A percentile compares a stretch with the other conserved stretches of the same genome.
Evolutionary conservation across 2,797 vertebrate species (phyloP).

Genomic region (Cuniculus paca): DNA sequence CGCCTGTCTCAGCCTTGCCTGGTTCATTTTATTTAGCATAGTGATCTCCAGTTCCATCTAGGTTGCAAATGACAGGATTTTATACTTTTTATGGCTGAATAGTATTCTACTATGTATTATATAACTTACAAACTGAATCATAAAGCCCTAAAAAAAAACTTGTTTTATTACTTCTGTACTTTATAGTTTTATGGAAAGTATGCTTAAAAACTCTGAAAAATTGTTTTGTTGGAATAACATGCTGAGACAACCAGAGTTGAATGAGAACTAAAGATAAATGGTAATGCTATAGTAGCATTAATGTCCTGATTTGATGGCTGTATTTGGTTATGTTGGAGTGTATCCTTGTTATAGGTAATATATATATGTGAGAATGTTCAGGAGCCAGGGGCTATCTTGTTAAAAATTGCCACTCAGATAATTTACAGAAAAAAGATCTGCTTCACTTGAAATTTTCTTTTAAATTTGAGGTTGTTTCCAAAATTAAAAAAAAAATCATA

Average conservation of each 20-base stretch:
- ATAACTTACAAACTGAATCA: neutral
- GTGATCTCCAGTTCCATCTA: neutral
- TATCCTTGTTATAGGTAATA: neutral
- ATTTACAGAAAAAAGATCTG: neutral
- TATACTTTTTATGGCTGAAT: neutral
- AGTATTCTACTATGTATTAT: neutral
- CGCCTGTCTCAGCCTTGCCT: no score
- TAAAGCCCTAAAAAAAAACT: neutral
- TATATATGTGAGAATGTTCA: neutral
- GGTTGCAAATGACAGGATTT: neutral
- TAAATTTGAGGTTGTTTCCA: neutral
- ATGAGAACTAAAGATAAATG: neutral
- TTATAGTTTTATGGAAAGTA: neutral
- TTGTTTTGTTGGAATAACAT: neutral
- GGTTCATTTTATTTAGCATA: neutral
- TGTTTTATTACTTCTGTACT: neutral
- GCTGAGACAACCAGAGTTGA: neutral
- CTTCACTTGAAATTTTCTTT: neutral
- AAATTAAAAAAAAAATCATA: neutral
- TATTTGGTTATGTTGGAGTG: neutral
- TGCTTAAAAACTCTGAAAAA: neutral
- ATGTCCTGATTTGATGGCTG: neutral
- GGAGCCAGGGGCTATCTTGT: neutral
- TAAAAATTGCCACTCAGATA: neutral
- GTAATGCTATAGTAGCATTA: neutral